Conservation (phyloP, 2,113 vertebrate species). For the Rhynchomys soricoides region DNA sequence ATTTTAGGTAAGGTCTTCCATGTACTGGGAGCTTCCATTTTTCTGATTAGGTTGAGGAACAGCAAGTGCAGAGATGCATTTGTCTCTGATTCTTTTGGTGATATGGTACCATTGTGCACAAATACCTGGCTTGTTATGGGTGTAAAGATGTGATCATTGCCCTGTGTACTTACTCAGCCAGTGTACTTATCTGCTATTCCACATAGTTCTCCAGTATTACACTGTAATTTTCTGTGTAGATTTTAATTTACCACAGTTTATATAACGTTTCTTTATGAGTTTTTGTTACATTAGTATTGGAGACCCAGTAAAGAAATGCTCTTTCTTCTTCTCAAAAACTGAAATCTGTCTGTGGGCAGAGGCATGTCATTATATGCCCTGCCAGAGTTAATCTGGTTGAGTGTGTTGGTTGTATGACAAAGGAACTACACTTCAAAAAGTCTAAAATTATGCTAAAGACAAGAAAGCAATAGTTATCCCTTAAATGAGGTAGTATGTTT, state of each 20-base stretch:
- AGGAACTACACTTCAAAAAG: too few relatives aligned
- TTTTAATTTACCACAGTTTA: background rate
- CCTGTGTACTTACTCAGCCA: background rate
- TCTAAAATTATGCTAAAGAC: background rate
- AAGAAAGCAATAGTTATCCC: background rate
- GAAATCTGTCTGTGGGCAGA: background rate
- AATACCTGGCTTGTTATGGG: background rate
- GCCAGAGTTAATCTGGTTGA: too few relatives aligned
- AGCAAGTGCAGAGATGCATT: fast-evolving
- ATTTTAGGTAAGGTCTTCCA: fast-evolving
- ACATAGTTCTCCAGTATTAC: background rate
- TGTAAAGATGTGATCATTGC: too few relatives aligned
- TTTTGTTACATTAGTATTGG: background rate
- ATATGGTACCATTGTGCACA: background rate
- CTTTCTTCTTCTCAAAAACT: background rate
- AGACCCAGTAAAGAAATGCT: background rate
- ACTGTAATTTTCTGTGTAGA: background rate
- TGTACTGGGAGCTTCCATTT: background rate
- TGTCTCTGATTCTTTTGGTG: too few relatives aligned
- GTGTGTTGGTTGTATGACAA: too few relatives aligned
- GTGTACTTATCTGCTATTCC: background rate
- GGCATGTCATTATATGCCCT: background rate
- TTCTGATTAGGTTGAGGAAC: too few relatives aligned
- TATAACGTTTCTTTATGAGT: background rate
- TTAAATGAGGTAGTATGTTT: background rate